phyloP scores from a whole-genome alignment of 1,140 invertebrate species.

The Diachasmimorpha longicaudata region DNA sequence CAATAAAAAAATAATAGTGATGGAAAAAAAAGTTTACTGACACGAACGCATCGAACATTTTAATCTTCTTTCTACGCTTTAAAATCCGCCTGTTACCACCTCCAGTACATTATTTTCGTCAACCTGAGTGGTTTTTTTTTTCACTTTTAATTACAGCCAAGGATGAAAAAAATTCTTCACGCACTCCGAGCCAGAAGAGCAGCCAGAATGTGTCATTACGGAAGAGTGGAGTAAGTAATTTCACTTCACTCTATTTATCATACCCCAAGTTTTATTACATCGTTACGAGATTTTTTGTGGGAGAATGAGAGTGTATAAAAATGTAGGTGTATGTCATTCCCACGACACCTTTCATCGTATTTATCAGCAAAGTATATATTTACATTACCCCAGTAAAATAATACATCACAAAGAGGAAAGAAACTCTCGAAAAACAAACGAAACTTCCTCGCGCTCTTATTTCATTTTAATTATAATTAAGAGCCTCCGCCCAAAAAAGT shows the following conservation, averaged over 20 bases:
- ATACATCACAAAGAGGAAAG: neutral
- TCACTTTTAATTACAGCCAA: constrained; percentile 51
- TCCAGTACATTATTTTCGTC: neutral
- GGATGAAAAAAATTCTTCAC: constrained; percentile 57
- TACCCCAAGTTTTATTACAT: neutral
- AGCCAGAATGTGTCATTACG: constrained; percentile 55
- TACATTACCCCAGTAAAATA: neutral
- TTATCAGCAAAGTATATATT: neutral
- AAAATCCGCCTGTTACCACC: neutral
- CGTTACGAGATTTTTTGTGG: neutral
- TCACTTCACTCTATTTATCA: neutral
- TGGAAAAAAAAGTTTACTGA: neutral
- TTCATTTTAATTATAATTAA: no score
- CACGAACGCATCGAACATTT: neutral
- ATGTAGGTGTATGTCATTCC: neutral
- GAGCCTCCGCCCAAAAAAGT: no score
- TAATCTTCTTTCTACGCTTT: neutral
- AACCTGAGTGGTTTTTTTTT: constrained; percentile 10
- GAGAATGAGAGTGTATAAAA: constrained; percentile 15
- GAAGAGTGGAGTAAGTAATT: constrained; percentile 61
- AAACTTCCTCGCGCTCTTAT: no score
- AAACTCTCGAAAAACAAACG: neutral
- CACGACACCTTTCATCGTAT: neutral
- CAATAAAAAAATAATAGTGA: neutral
- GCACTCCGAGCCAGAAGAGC: constrained; percentile 53